Base-by-base conservation (phyloP, 2,888 invertebrate species). In the Ceraclea dissimilis region DNA sequence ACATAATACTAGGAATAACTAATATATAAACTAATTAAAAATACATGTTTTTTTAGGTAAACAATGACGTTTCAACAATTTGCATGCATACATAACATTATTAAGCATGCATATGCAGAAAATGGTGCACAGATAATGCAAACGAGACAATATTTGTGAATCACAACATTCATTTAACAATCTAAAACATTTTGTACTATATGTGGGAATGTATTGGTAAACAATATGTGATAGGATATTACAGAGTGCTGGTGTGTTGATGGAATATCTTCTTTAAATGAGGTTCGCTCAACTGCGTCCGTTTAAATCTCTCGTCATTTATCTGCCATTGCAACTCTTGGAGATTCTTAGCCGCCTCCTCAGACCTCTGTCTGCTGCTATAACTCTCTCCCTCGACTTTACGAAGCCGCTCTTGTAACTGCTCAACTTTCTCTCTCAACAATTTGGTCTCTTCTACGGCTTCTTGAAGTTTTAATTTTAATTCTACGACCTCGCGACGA, bases 381-480 rank as follows among this genome's bases (percentile, higher is more conserved):
- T 52, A 31, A 20, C 60, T 59, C 48, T 60, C 59, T 16, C 52
- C 61, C 49, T 59, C 59, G 6, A 58, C 46, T 34, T 48, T 52
- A n/a, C 57, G 51, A n/a, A 60, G 47, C 11, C 57, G 51, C 21
- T 46, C 57, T 61, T 78, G 75, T n/a, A 80, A 67, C 26, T 78
- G 78, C 11, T 68, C 65, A 11, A 82, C 70, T 66, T 77, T 78
- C 39, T 77, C 73, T 64, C 81, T 82, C 59, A 84, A 68, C 50
- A 75, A 74, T 58, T 75, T 71, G 20, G 84, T 77, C 70, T 86
- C 85, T 52, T 76, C 73, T 61, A 82, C 80, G 26, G 86, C 74
- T 70, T 86, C 84, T 65, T 85, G 82, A 66, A 84, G 77, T 13
- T 76, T 72, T 43, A 84, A 65, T 65, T 83, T 81, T 33, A 81